Evolutionary conservation across 2,888 invertebrate genomes (phyloP), one percentile per base, ranked within the genome.

Genomic region (Ashinkailepas kermadecensis): DNA sequence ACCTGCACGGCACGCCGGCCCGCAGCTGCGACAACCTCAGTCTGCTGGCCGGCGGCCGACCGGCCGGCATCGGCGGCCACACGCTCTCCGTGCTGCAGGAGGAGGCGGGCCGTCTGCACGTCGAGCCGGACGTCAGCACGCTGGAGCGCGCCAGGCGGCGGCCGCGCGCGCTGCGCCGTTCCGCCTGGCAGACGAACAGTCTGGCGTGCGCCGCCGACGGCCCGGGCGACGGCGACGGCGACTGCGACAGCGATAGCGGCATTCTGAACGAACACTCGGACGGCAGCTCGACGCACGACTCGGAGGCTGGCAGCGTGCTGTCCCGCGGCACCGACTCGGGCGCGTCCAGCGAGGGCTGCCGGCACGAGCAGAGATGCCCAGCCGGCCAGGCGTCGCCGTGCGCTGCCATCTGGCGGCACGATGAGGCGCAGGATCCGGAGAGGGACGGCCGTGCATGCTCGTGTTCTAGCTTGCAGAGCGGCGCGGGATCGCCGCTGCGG

Each of bases 1-100:
- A 92, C 86, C 81, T 83, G 78, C 21, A 21, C 18, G 15, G 74
- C 74, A 6, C 70, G 39, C 70, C 70, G 15, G n/a, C 70, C 10
- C 54, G 54, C 56, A 74, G 74, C 74, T 74, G 74, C 12, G 74
- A 74, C 56, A 13, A 74, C 74, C 54, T 74, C 56, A 74, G 18
- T 23, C 74, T 74, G 21, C 74, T 74, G 74, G 9, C 74, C 11
- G 74, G 56, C 8, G 74, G 18, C 15, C 74, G 74, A 8, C 8
- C 74, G 10, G 74, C 56, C 21, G 9, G 13, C 54, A 21, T 54
- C 39, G 25, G 21, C 74, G 21, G 56, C 74, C 21, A 56, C 56
- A 56, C 54, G 15, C 74, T 74, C 21, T 18, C 74, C 8, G 54
- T 56, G 18, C 74, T 74, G 74, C 56, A 54, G 6, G 74, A 74